phyloP scores from a whole-genome alignment of 2,888 invertebrate species.

The Dichetophora obliterata region DNA sequence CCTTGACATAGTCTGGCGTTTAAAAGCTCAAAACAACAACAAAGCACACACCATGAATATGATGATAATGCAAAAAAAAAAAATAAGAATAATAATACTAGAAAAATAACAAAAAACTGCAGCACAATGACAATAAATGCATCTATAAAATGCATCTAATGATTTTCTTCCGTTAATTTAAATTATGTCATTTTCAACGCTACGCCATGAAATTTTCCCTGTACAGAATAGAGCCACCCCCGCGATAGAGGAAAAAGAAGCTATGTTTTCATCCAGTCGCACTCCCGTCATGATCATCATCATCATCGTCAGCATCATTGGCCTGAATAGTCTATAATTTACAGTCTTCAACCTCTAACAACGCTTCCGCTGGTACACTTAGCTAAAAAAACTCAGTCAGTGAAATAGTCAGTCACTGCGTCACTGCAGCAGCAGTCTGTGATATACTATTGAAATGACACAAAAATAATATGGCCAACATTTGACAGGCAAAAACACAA shows the following conservation, averaged over 20 bases:
- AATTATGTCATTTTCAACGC: conserved; percentile 28
- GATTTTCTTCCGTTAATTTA: conserved; percentile 41
- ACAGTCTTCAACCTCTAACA: too few relatives aligned
- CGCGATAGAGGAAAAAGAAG: too few relatives aligned
- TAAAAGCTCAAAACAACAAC: conserved; percentile 5
- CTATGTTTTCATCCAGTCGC: too few relatives aligned
- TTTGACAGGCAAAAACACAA: not conserved
- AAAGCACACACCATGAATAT: not conserved
- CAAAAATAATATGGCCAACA: not conserved
- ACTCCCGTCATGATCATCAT: not conserved
- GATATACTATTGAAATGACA: not conserved
- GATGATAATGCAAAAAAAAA: not conserved
- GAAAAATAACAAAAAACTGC: conserved; percentile 8
- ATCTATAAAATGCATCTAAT: conserved; percentile 35
- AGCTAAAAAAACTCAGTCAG: too few relatives aligned
- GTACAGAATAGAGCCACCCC: too few relatives aligned
- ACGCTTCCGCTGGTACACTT: too few relatives aligned
- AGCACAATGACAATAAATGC: not conserved
- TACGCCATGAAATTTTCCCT: not conserved
- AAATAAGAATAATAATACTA: conserved; percentile 2
- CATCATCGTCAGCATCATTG: too few relatives aligned
- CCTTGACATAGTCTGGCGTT: conserved; percentile 18
- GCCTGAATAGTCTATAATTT: too few relatives aligned
- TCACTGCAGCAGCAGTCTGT: not conserved
- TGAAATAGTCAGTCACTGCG: too few relatives aligned